phyloP scores from a whole-genome alignment of 2,113 vertebrate species.

The Tor tambroides region DNA sequence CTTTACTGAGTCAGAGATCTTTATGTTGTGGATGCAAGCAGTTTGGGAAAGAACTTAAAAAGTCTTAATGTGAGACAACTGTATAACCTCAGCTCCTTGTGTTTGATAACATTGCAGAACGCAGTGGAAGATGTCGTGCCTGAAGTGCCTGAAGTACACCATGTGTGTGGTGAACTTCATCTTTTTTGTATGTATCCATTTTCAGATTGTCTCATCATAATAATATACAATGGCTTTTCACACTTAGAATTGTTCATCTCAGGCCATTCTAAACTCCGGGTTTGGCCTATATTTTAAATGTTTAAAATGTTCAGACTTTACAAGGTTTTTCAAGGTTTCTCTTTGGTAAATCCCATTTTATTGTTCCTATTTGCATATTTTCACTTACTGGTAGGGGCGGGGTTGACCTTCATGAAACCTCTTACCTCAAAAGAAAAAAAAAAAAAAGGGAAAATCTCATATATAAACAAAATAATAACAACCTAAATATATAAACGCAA shows the following conservation, averaged over 20 bases:
- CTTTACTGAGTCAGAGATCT: not conserved
- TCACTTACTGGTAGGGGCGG: too few species aligned
- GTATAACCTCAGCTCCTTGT: not conserved
- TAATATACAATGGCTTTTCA: not conserved
- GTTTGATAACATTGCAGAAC: slow-evolving; percentile 57
- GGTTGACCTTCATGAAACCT: too few species aligned
- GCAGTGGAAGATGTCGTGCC: slow-evolving; percentile 72
- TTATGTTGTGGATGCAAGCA: not conserved
- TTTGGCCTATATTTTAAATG: not conserved
- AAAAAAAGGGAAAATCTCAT: too few species aligned
- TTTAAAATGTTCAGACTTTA: too few species aligned
- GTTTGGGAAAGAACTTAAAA: not conserved
- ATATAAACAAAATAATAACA: too few species aligned
- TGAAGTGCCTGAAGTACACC: slow-evolving; percentile 78
- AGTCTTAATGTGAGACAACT: not conserved
- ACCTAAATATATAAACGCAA: too few species aligned
- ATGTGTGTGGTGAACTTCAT: slow-evolving; percentile 81
- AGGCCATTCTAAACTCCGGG: not conserved
- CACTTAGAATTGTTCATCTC: not conserved
- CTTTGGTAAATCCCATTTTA: too few species aligned
- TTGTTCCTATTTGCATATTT: too few species aligned
- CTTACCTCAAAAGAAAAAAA: too few species aligned
- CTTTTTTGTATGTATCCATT: slow-evolving; percentile 75
- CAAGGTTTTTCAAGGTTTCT: too few species aligned
- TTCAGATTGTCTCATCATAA: not conserved